Conservation (phyloP, 2,113 vertebrate genomes). For the Urocynchramus pylzowi region DNA sequence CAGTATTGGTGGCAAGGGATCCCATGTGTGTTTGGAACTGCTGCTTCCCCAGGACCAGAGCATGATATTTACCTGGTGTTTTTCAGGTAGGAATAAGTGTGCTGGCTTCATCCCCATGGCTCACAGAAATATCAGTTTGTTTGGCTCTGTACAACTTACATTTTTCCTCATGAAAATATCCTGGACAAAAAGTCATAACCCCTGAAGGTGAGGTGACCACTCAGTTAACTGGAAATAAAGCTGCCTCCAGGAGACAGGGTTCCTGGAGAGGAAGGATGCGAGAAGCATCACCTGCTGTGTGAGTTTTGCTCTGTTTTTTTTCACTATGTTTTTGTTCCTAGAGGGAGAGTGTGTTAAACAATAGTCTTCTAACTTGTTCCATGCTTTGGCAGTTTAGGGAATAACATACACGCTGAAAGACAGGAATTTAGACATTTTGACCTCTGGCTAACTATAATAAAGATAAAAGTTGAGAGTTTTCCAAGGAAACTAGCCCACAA, state of each 20-base stretch:
- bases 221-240: background rate
- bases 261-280: slow-evolving; percentile 15
- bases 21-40: background rate
- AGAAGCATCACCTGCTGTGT: slow-evolving; percentile 15
- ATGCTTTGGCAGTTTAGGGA: background rate
- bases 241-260: background rate
- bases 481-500: background rate
- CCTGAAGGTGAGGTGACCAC: background rate
- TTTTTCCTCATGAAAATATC: background rate
- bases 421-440: background rate
- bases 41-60: background rate
- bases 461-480: background rate
- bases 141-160: background rate
- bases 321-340: slow-evolving; percentile 13
- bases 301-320: background rate
- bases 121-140: background rate
- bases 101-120: background rate
- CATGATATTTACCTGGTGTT: background rate
- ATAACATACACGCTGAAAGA: background rate
- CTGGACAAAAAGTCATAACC: background rate
- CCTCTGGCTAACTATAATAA: background rate
- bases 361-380: background rate
- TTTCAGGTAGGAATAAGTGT: background rate
- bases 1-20: background rate
- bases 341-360: background rate